Conservation (phyloP, 2,113 vertebrate species). For the Xiphorhynchus elegans region DNA sequence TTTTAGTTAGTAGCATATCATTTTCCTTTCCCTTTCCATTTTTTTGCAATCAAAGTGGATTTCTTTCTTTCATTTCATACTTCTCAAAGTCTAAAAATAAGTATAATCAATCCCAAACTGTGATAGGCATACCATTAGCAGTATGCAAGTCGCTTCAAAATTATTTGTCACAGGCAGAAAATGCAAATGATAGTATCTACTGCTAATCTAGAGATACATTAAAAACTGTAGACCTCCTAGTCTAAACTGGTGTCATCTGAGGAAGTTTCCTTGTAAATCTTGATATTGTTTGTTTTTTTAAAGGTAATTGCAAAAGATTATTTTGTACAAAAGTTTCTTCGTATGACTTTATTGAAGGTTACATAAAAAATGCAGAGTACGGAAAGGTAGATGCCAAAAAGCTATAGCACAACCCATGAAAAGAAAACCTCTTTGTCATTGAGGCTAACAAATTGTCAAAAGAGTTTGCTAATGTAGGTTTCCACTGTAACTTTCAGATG, state of each 20-base stretch:
- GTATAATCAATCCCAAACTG: background rate
- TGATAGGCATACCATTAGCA: background rate
- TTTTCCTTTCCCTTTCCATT: background rate
- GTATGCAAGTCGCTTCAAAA: background rate
- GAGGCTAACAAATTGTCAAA: background rate
- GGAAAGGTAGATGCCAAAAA: background rate
- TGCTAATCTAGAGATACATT: background rate
- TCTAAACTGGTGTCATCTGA: background rate
- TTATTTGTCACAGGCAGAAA: background rate
- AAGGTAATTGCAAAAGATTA: background rate
- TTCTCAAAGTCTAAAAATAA: constrained; percentile 3
- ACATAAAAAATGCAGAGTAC: background rate
- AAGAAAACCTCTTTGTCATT: background rate
- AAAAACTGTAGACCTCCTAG: background rate
- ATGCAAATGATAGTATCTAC: background rate
- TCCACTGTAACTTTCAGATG: background rate
- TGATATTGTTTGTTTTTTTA: background rate
- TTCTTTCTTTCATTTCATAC: background rate
- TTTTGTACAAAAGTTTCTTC: background rate
- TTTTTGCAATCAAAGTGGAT: background rate
- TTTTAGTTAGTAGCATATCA: background rate
- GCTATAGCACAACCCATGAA: background rate
- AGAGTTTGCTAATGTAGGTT: background rate
- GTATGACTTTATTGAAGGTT: background rate
- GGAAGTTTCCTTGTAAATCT: background rate